Percentiles rank a stretch among this genome's conserved stretches.
phyloP scores from a whole-genome alignment of 2,113 vertebrate species.

The Clarias gariepinus region DNA sequence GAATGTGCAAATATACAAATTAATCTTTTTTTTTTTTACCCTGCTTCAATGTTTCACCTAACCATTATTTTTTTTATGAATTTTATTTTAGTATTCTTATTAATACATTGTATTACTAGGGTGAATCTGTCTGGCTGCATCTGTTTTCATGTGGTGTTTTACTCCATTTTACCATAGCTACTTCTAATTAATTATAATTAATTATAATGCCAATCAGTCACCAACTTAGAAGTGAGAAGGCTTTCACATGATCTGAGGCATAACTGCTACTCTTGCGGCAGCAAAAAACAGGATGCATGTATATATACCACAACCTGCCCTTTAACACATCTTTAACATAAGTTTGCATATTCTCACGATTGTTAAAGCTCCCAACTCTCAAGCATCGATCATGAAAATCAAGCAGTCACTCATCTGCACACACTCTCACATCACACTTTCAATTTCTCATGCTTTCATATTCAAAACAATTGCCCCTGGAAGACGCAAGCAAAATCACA shows the following conservation, averaged over 20 bases:
- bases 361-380: not conserved
- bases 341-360: not conserved
- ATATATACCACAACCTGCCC: not conserved
- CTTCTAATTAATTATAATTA: not conserved
- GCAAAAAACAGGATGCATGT: not conserved
- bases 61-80: too few species aligned
- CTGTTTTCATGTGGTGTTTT: not conserved
- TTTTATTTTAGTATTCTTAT: too few species aligned
- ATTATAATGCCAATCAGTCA: not conserved
- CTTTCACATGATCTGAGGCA: not conserved
- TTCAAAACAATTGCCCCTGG: too few species aligned
- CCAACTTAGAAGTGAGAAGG: not conserved
- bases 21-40: too few species aligned
- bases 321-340: not conserved
- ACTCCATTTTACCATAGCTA: not conserved
- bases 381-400: too few species aligned
- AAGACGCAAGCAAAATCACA: too few species aligned
- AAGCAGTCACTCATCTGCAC: too few species aligned
- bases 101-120: not conserved
- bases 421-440: too few species aligned
- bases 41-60: slow-evolving; percentile 1
- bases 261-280: not conserved
- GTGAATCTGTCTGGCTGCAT: not conserved
- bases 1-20: not conserved
- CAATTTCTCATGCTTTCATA: too few species aligned